A percentile compares a stretch with the other conserved stretches of the same genome.
phyloP scores from a whole-genome alignment of 2,888 invertebrate genomes.

The Eulithis prunata region DNA sequence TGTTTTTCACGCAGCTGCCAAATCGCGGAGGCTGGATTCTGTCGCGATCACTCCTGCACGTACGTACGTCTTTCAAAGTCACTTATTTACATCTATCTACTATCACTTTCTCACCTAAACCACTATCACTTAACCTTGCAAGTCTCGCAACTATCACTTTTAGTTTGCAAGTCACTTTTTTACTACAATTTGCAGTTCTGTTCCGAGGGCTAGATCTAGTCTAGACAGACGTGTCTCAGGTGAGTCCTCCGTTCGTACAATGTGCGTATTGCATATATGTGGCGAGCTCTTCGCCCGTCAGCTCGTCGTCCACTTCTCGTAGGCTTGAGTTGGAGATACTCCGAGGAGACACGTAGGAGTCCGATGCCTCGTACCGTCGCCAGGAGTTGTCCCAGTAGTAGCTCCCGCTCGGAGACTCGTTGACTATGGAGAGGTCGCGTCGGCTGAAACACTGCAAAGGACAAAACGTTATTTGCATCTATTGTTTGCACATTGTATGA shows the following conservation, averaged over 20 bases:
- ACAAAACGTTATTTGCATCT: background rate
- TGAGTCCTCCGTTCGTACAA: constrained; percentile 70
- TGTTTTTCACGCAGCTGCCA: background rate
- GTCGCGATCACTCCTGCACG: constrained; percentile 6
- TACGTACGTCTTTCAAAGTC: background rate
- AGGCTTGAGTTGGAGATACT: constrained; percentile 90
- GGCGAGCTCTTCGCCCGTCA: constrained; percentile 87
- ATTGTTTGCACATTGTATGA: too few species aligned
- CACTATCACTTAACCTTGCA: background rate
- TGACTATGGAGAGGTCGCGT: constrained; percentile 67
- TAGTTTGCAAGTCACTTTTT: constrained; percentile 6
- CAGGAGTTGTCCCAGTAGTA: constrained; percentile 69
- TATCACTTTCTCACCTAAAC: background rate
- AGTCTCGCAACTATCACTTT: constrained; percentile 10
- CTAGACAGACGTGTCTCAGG: constrained; percentile 71
- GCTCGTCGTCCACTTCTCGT: constrained; percentile 89
- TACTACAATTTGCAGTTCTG: constrained; percentile 2
- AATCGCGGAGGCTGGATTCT: constrained; percentile 1
- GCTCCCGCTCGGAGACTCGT: constrained; percentile 68
- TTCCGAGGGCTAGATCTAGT: constrained; percentile 24
- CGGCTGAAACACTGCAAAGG: constrained; percentile 66
- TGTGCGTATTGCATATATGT: constrained; percentile 89
- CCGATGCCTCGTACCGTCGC: constrained; percentile 64
- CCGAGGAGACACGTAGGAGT: constrained; percentile 78
- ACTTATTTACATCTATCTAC: background rate